Base-by-base conservation (phyloP, 2,113 vertebrate genomes). In the Mastomys coucha region DNA sequence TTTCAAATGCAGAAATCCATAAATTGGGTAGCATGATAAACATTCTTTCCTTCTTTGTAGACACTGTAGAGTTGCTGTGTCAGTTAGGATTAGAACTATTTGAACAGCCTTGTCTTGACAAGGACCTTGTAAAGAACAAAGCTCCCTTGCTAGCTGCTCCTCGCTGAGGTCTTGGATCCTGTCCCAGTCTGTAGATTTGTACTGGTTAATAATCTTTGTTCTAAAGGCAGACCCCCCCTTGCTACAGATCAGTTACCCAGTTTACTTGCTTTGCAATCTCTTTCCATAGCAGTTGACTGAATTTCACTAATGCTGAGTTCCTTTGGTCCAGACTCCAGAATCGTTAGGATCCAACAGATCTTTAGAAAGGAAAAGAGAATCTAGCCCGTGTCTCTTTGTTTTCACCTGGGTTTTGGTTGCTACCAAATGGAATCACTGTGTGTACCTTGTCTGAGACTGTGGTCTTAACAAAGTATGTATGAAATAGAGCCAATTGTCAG, bases 381-480 rank as follows among this genome's bases (percentile, higher is more conserved):
- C 56, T 58, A 91, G 42, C 22, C 51, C 77, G 24, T 33, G 7
- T 2, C 76, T 2, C 12, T 28, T 78, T 89, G 7, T 90, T 80
- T 91, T 95, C 65, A 95, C 14, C 53, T 94, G 39, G 12, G 7
- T 94, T 96, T 96, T 89, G 87, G 45, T 94, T 95, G 51, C 70
- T 14, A 67, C 65, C 26, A 94, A 93, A 91, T 91, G 10, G 96
- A 97, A 91, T 42, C 36, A 91, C 53, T 60, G 56, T 45, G 28
- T 51, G 45, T 10, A 65, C 39, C 45, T 94, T 95, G 69, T 89
- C 75, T 90, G 49, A 96, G 93, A 89, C 60, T 45, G 13, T 94
- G 85, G 73, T 97, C 58, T 95, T 96, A 91, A 86, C 70, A 95
- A 96, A 92, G 65, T 73, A 63, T 92, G 53, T n/a, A 70, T 91